Base-by-base conservation (phyloP, 2,888 invertebrate genomes). In the Caprella mutica region DNA sequence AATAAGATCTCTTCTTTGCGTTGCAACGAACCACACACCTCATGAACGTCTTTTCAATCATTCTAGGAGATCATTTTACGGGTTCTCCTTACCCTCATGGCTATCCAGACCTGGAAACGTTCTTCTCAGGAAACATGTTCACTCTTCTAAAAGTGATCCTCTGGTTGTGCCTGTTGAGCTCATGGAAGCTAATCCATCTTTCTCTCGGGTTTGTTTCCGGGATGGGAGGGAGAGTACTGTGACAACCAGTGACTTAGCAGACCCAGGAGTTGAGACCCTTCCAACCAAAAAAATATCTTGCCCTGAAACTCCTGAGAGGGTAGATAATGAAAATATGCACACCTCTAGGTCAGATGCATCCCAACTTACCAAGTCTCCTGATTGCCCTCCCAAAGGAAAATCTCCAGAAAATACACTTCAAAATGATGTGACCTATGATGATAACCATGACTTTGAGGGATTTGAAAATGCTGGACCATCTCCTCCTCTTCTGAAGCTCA, bases 31-130 rank as follows among this genome's bases (percentile, higher is more conserved):
- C n/a, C 29, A 42, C 19, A 53, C 53, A 9, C 38, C 46, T 5
- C 53, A 54, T 27, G 58, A 58, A 35, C 33, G 39, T 2, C 21
- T 58, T 38, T 53, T 58, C 27, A 44, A 8, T 14, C 46, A 29
- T 24, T 39, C 30, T 1, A 17, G 40, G 19, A 29, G 30, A 30
- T 19, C 44, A 12, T 27, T 23, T 4, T 26, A 19, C 1, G 58
- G 53, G 17, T 53, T 53, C 6, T 5, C 48, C 2, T 30, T 58
- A 14, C 58, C 53, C 17, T 44, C 44, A 12, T 54, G 58, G 58
- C 19, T 53, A 12, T 14, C 35, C 5, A 17, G 29, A 17, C 39
- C 42, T 6, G 42, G 42, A 42, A 17, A 17, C 6, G 42, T 42
- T n/a, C 21, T 42, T 19, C 42, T 42, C n/a, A 17, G 21, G 12